These are phyloP conservation scores for Sorex fumeus DNA, from an alignment of 2,113 vertebrate species.

Conservation along the genomic window DNA sequence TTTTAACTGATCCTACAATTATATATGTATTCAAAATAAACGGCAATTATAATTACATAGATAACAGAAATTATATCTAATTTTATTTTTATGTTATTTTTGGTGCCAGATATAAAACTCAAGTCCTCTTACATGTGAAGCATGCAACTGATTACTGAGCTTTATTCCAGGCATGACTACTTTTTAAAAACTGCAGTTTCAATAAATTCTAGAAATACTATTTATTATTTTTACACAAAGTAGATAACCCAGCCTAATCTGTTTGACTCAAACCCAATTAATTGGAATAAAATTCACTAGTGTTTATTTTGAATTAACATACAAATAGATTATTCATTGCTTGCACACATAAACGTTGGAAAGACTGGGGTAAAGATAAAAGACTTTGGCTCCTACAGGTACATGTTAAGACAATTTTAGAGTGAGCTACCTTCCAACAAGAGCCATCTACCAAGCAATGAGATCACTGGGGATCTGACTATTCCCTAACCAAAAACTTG, in stretches of 20 bases:
- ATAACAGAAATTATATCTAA: background rate
- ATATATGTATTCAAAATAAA: conserved; percentile 46
- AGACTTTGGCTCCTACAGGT: background rate
- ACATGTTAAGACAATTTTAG: background rate
- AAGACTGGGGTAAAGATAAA: background rate
- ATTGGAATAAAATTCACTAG: background rate
- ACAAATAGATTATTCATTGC: background rate
- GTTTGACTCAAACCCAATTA: conserved; percentile 39
- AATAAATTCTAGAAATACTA: background rate
- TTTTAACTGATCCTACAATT: conserved; percentile 19
- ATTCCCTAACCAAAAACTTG: background rate
- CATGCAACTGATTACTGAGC: too few species aligned
- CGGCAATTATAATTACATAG: background rate
- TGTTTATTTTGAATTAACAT: conserved; percentile 27
- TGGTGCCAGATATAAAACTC: too few species aligned
- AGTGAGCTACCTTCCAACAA: background rate
- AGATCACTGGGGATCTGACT: background rate
- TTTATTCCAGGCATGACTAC: background rate
- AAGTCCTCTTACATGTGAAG: too few species aligned
- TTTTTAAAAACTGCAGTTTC: conserved; percentile 30
- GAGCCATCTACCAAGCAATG: background rate
- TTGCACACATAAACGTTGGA: background rate
- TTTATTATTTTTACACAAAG: background rate
- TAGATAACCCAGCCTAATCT: background rate
- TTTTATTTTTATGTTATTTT: too few species aligned